A percentile compares a stretch with the other conserved stretches of the same genome.
Evolutionary conservation across 2,888 invertebrate genomes (phyloP).

Genomic region (Acleris holmiana): DNA sequence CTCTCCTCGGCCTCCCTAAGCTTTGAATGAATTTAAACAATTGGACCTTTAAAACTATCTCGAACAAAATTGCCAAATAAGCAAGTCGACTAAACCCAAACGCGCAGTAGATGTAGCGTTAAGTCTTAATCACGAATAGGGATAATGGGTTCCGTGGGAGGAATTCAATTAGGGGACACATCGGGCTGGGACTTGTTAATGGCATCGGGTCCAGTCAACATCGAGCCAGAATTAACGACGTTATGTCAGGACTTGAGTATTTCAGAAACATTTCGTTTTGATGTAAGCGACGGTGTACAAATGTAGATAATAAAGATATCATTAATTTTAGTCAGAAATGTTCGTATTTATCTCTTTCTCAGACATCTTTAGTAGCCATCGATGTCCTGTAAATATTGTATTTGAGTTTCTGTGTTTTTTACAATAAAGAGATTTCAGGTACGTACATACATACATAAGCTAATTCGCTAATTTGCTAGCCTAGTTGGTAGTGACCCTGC

Average conservation of each 20-base stretch:
- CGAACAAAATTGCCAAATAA: slow-evolving; percentile 10
- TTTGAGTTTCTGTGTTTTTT: no score
- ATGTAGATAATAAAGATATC: no score
- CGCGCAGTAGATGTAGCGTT: slow-evolving; percentile 25
- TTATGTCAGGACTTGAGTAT: slow-evolving; percentile 9
- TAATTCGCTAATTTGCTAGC: no score
- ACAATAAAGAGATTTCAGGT: no score
- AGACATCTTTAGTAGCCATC: no score
- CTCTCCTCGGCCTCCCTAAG: no score
- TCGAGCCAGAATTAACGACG: slow-evolving; percentile 30
- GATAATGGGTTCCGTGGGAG: slow-evolving; percentile 30
- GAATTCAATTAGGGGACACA: slow-evolving; percentile 38
- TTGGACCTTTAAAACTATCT: background rate
- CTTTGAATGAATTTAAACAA: background rate
- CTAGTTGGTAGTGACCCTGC: no score
- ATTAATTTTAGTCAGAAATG: no score
- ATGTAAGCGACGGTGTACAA: slow-evolving; percentile 1
- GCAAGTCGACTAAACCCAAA: slow-evolving; percentile 17
- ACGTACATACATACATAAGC: no score
- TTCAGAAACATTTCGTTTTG: slow-evolving; percentile 14
- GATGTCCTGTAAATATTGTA: no score
- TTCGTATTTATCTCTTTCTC: no score
- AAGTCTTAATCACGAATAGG: slow-evolving; percentile 37
- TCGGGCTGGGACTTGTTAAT: slow-evolving; percentile 33
- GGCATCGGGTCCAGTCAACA: slow-evolving; percentile 28